Percentiles rank a stretch among this genome's conserved stretches.
These are phyloP conservation scores for Echinops telfairi DNA, from an alignment of 2,113 vertebrate species.

Conservation along the genomic window DNA sequence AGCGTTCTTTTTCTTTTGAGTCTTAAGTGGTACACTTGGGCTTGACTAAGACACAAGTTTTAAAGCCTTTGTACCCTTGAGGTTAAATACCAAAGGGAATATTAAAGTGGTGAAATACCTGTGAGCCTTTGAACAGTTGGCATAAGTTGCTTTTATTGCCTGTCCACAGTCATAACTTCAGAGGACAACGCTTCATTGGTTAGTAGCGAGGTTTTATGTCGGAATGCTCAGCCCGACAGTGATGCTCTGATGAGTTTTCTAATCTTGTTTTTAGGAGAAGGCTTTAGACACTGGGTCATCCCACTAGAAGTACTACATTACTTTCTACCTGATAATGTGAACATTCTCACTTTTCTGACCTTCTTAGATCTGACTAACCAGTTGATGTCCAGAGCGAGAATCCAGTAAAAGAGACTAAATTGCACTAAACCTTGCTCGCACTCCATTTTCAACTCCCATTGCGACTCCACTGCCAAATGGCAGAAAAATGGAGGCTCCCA, in stretches of 20 bases:
- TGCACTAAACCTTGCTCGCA: neutral
- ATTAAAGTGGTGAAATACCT: neutral
- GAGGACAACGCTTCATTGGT: neutral
- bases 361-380: neutral
- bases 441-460: neutral
- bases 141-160: neutral
- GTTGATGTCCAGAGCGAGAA: neutral
- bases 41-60: constrained; percentile 38
- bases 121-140: neutral
- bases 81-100: constrained; percentile 47
- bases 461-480: neutral
- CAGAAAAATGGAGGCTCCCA: neutral
- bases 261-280: too few relatives aligned
- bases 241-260: neutral
- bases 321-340: neutral
- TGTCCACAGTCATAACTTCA: constrained; percentile 13
- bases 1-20: neutral
- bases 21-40: constrained; percentile 9
- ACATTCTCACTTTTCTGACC: neutral
- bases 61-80: constrained; percentile 27
- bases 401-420: neutral
- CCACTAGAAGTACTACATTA: neutral
- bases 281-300: too few relatives aligned
- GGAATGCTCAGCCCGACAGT: neutral
- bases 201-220: neutral